These are phyloP conservation scores for Lonchura striata DNA, from an alignment of 2,113 vertebrate genomes.

Conservation along the genomic window DNA sequence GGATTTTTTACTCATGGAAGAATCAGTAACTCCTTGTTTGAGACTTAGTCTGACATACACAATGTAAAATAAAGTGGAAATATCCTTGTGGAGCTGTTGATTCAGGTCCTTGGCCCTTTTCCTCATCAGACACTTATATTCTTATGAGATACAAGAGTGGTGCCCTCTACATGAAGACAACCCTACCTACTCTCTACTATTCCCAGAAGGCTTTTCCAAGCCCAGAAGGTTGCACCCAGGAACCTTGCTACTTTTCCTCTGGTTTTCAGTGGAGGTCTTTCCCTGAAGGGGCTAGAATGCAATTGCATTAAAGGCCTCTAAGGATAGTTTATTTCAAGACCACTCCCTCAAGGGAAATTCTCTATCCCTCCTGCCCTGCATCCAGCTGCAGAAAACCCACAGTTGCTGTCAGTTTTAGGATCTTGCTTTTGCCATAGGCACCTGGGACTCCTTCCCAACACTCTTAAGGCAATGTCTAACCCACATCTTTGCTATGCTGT, in stretches of 20 bases:
- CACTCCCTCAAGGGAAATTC: not conserved
- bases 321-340: not conserved
- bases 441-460: not conserved
- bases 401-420: not conserved
- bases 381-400: not conserved
- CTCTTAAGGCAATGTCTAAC: not conserved
- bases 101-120: not conserved
- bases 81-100: not conserved
- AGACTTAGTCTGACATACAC: not conserved
- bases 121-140: not conserved
- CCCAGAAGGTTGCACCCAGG: not conserved
- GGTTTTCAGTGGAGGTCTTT: not conserved
- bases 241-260: not conserved
- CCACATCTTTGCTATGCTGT: not conserved
- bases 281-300: not conserved
- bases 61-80: conserved; percentile 32
- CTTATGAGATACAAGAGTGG: not conserved
- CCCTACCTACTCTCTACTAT: not conserved
- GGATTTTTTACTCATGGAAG: not conserved
- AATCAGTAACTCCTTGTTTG: not conserved
- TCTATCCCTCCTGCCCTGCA: not conserved
- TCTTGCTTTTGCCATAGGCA: not conserved
- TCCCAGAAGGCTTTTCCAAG: not conserved
- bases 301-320: not conserved
- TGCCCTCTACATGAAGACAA: not conserved